Conservation (phyloP, 2,797 vertebrate species). For the Silurus aristotelis region DNA sequence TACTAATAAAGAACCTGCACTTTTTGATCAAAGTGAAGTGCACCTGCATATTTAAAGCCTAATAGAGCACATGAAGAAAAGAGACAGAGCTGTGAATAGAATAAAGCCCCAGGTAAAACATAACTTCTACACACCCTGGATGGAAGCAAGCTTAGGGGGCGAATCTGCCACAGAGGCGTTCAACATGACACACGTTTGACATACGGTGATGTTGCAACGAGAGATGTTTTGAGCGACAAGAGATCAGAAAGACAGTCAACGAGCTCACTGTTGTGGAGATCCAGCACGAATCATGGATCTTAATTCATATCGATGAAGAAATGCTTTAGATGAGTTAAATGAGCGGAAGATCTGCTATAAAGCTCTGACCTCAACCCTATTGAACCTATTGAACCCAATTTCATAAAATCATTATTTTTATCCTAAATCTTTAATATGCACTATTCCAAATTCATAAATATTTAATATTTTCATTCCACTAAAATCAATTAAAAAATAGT, state of each 20-base stretch:
- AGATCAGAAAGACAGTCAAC: too few relatives aligned
- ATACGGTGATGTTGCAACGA: too few relatives aligned
- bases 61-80: background rate
- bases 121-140: constrained; percentile 7
- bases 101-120: background rate
- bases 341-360: too few relatives aligned
- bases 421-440: constrained; percentile 39
- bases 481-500: constrained; percentile 20
- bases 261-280: too few relatives aligned
- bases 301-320: too few relatives aligned
- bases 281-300: too few relatives aligned
- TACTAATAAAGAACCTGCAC: constrained; percentile 12
- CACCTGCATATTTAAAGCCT: background rate
- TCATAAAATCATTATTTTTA: constrained; percentile 28
- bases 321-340: too few relatives aligned
- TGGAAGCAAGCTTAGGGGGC: background rate
- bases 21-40: background rate
- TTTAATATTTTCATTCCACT: constrained; percentile 45
- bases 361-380: too few relatives aligned
- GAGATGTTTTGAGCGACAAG: too few relatives aligned
- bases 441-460: constrained; percentile 40
- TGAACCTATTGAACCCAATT: background rate
- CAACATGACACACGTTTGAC: too few relatives aligned
- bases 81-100: background rate
- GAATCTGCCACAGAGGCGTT: too few relatives aligned